These are phyloP conservation scores for Yponomeuta malinellus DNA, from an alignment of 2,888 invertebrate species.

Conservation along the genomic window DNA sequence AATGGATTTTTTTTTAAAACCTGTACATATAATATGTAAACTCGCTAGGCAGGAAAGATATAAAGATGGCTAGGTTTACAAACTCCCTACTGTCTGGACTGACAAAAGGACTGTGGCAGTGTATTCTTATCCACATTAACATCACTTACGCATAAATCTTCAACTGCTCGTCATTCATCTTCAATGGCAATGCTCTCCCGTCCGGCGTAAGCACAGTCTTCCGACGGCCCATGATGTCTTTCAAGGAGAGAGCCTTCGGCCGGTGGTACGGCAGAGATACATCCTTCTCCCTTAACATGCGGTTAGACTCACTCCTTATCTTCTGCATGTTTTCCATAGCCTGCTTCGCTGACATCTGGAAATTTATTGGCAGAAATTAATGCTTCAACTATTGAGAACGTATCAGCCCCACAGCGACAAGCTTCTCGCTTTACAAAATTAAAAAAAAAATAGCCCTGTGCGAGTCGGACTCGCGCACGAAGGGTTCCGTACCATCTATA, in stretches of 20 bases:
- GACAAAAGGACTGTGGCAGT: neutral
- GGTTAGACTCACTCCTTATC: constrained; percentile 89
- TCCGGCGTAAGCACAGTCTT: constrained; percentile 50
- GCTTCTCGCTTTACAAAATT: too few relatives aligned
- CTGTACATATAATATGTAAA: too few relatives aligned
- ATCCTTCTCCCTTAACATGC: constrained; percentile 84
- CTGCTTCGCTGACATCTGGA: constrained; percentile 79
- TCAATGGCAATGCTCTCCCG: constrained; percentile 67
- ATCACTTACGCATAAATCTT: constrained; percentile 78
- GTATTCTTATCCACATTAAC: neutral
- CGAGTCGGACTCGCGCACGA: too few relatives aligned
- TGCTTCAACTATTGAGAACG: too few relatives aligned
- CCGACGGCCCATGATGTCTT: constrained; percentile 82
- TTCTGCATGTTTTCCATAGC: constrained; percentile 82
- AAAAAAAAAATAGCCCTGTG: too few relatives aligned
- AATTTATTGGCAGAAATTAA: constrained; percentile 8
- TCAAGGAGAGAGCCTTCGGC: constrained; percentile 85
- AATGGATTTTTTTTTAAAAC: too few relatives aligned
- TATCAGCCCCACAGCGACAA: too few relatives aligned
- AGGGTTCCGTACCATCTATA: too few relatives aligned
- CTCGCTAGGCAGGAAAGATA: too few relatives aligned
- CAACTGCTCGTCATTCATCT: constrained; percentile 81
- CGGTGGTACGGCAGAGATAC: constrained; percentile 90
- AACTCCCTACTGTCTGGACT: neutral
- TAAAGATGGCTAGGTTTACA: too few relatives aligned